Evolutionary conservation across 2,797 vertebrate species (phyloP).

Genomic region (Oreochromis mossambicus): DNA sequence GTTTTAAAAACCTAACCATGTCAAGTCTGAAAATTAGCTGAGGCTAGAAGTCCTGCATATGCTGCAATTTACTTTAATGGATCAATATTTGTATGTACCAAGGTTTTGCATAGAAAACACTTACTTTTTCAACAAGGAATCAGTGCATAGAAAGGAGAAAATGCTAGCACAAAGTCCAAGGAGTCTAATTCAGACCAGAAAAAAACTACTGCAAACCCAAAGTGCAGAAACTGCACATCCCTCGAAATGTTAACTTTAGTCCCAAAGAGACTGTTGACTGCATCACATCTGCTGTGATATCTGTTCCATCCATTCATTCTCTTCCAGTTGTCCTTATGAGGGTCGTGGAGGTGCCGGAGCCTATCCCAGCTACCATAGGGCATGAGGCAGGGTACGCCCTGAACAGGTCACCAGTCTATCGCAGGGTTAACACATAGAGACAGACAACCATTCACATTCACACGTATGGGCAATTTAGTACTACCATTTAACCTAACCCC

Average conservation of each 20-base stretch:
- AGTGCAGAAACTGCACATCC: not conserved
- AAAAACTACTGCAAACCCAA: not conserved
- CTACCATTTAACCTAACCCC: rapidly evolving
- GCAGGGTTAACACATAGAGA: too few relatives aligned
- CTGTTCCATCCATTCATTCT: rapidly evolving
- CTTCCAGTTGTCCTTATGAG: not conserved
- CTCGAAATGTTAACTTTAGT: not conserved
- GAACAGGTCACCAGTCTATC: not conserved
- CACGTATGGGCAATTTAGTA: not conserved
- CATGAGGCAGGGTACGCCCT: not conserved
- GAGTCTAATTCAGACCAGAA: not conserved
- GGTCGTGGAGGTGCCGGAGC: not conserved
- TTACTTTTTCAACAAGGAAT: not conserved
- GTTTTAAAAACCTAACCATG: rapidly evolving
- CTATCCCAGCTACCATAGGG: not conserved
- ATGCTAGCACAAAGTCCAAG: rapidly evolving
- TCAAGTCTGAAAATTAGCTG: not conserved
- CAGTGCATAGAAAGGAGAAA: not conserved
- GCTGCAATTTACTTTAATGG: not conserved
- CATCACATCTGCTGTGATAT: not conserved
- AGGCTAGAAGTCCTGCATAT: not conserved
- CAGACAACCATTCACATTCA: not conserved
- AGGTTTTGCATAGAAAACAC: not conserved
- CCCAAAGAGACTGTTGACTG: not conserved
- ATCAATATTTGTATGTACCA: not conserved